Evolutionary conservation across 2,888 invertebrate species (phyloP), one percentile per base, ranked within the genome.

Genomic region (Dryadula phaetusa): DNA sequence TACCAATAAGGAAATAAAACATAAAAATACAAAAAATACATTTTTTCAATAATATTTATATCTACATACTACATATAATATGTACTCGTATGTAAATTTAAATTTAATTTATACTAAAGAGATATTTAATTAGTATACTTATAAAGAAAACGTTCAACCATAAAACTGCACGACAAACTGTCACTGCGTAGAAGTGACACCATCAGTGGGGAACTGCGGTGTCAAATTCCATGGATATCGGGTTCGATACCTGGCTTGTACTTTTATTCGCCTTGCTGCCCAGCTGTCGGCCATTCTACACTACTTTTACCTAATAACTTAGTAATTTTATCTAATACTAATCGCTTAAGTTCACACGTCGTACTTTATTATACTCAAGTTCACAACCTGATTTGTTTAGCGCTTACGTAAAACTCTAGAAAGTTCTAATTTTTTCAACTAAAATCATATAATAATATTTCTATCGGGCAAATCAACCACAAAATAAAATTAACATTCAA

Each of bases 211-310:
- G 71, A 70, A 75, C 65, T 71, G 61, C 52, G 75, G 83, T 87
- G 69, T 87, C 83, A 65, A 73, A 78, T 87, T 82, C 71, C 86
- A 60, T 72, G 65, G 78, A 84, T 88, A 80, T 88, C 86, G 70
- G 76, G 84, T 88, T 88, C 79, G 81, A 81, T 82, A 77, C 81
- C 81, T 67, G 79, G 77, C 67, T 60, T 62, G 70, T 75, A 74
- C 80, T 77, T 78, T 79, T 77, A 75, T 75, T 74, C 77, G 75
- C 76, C 79, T 74, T 77, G 74, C 73, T 74, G 63, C 73, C 81
- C 88, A 87, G 82, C 84, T 88, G 88, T 79, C 82, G 77, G 67
- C 64, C 65, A 58, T 67, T 66, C 70, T 72, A 74, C 66, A 70
- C 69, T 71, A 73, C 69, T 68, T 70, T 62, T 54, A 67, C 64